phyloP scores from a whole-genome alignment of 1,140 invertebrate species.

The Macrosteles quadrilineatus region DNA sequence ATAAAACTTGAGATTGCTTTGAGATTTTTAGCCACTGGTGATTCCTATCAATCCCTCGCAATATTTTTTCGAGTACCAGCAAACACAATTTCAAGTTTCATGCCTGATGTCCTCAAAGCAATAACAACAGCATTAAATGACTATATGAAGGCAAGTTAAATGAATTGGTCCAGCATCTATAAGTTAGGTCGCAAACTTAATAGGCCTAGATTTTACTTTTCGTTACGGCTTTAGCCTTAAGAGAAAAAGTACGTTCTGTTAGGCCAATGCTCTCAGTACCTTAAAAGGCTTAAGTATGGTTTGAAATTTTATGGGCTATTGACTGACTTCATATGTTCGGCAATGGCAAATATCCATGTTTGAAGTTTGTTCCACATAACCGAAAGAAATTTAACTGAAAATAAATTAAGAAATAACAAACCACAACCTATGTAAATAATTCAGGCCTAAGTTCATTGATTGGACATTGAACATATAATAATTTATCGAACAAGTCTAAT shows the following conservation, averaged over 20 bases:
- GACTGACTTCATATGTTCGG: neutral
- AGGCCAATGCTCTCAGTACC: neutral
- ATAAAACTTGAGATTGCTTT: slow-evolving; percentile 15
- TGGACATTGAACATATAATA: too few species aligned
- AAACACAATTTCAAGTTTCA: slow-evolving; percentile 19
- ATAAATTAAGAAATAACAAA: neutral
- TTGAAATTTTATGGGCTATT: neutral
- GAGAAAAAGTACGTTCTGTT: neutral
- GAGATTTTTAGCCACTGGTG: slow-evolving; percentile 18
- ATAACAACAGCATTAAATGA: slow-evolving; percentile 24
- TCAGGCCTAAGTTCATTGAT: too few species aligned
- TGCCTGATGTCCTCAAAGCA: slow-evolving; percentile 22
- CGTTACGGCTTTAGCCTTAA: neutral
- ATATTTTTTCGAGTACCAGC: slow-evolving; percentile 20
- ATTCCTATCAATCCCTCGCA: slow-evolving; percentile 12
- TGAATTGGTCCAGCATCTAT: neutral
- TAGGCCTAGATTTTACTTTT: neutral
- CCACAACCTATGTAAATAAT: too few species aligned
- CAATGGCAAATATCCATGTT: neutral
- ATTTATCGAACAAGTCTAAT: too few species aligned
- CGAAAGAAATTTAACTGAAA: neutral
- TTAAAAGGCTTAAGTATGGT: neutral
- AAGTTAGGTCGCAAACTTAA: slow-evolving; percentile 11
- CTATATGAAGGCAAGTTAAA: slow-evolving; percentile 23
- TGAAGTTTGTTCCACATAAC: neutral